Conservation (phyloP, 2,888 invertebrate species). For the Tholera decimalis region DNA sequence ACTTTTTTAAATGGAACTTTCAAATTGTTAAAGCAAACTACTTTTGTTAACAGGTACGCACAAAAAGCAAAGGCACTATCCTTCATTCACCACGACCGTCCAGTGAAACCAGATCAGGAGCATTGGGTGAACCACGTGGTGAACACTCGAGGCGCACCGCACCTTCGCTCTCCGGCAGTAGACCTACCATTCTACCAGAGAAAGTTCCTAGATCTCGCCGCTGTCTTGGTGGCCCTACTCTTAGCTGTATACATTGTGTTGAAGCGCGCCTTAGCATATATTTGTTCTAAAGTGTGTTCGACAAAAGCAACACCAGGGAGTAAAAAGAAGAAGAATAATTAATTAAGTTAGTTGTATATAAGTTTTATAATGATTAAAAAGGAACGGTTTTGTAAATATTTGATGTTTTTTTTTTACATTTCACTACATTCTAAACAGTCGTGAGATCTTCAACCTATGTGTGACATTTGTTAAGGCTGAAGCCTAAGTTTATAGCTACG, state of each 20-base stretch:
- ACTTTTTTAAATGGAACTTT: too few relatives aligned
- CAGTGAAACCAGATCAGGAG: slow-evolving; percentile 88
- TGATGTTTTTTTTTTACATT: not conserved
- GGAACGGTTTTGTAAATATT: not conserved
- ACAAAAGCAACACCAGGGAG: slow-evolving; percentile 6
- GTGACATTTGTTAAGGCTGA: too few relatives aligned
- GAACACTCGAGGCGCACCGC: slow-evolving; percentile 88
- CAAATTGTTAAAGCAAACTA: not conserved
- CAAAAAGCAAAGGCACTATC: slow-evolving; percentile 62
- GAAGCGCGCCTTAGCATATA: slow-evolving; percentile 7
- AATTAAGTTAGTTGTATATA: slow-evolving; percentile 18
- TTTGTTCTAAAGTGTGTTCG: slow-evolving; percentile 21
- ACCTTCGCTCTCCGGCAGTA: slow-evolving; percentile 73
- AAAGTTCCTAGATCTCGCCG: slow-evolving; percentile 70
- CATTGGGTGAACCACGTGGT: slow-evolving; percentile 93
- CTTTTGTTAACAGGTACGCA: slow-evolving; percentile 41
- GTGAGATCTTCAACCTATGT: too few relatives aligned
- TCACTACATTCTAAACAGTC: too few relatives aligned
- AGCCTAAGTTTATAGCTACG: too few relatives aligned
- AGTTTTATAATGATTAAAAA: not conserved
- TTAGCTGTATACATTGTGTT: slow-evolving; percentile 13
- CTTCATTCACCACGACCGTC: slow-evolving; percentile 77
- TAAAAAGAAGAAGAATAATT: slow-evolving; percentile 35
- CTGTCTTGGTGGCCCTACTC: slow-evolving; percentile 16
- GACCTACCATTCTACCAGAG: slow-evolving; percentile 65